phyloP scores from a whole-genome alignment of 2,888 invertebrate species.

The Cistogaster globosa region DNA sequence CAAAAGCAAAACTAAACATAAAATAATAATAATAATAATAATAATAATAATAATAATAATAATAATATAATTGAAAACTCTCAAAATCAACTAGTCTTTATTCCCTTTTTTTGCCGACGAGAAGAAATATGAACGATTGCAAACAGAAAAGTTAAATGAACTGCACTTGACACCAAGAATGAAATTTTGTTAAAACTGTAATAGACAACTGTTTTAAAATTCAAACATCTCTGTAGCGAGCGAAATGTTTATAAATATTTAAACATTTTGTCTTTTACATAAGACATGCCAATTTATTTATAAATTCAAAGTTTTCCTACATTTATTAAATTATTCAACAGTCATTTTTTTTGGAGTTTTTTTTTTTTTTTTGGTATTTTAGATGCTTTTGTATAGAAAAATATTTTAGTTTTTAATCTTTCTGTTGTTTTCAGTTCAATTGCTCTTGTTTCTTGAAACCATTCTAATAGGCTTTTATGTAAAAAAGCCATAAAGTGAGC shows the following conservation, averaged over 20 bases:
- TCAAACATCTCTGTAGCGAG: slow-evolving; percentile 13
- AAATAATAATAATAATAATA: too few species aligned
- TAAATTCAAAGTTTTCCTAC: slow-evolving; percentile 7
- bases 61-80: too few species aligned
- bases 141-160: slow-evolving; percentile 39
- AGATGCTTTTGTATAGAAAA: slow-evolving; percentile 12
- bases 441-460: slow-evolving; percentile 18
- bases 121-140: too few species aligned
- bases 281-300: neutral
- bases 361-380: too few species aligned
- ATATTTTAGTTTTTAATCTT: slow-evolving; percentile 8
- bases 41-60: too few species aligned
- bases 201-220: slow-evolving; percentile 14
- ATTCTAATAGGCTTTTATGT: slow-evolving; percentile 51
- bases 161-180: neutral
- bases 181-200: neutral
- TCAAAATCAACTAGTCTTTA: too few species aligned
- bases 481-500: slow-evolving; percentile 66
- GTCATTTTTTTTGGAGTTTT: neutral
- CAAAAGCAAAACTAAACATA: too few species aligned
- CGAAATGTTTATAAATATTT: slow-evolving; percentile 53
- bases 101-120: too few species aligned
- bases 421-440: slow-evolving; percentile 8
- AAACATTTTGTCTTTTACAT: neutral
- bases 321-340: slow-evolving; percentile 40